Conservation (phyloP, 2,888 invertebrate species). For the Temnothorax unifasciatus region DNA sequence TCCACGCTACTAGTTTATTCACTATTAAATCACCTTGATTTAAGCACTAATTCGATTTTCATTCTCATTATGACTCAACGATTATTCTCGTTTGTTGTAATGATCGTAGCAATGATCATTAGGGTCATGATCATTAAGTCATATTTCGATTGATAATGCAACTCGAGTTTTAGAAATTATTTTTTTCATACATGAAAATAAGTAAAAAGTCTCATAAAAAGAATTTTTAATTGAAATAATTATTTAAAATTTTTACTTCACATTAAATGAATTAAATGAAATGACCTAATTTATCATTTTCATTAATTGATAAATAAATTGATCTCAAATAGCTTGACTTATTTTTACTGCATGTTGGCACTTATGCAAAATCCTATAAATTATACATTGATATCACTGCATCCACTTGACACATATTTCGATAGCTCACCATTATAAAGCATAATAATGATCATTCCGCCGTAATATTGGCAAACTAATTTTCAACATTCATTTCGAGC, state of each 20-base stretch:
- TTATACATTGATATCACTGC: background rate
- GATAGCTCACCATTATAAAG: background rate
- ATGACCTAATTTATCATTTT: background rate
- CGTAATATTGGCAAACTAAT: conserved; percentile 1
- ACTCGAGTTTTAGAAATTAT: background rate
- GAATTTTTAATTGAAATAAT: background rate
- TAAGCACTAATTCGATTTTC: conserved; percentile 30
- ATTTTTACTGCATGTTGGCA: background rate
- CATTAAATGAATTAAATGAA: background rate
- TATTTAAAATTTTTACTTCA: background rate
- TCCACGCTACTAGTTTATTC: conserved; percentile 23
- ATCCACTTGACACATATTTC: conserved; percentile 19
- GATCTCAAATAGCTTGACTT: background rate
- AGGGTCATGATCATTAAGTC: too few relatives aligned
- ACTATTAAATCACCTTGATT: conserved; percentile 42
- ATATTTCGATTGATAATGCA: background rate
- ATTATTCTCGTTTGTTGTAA: conserved; percentile 24
- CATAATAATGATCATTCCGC: background rate
- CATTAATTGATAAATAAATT: background rate
- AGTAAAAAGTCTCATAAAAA: background rate
- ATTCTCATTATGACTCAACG: conserved; percentile 20
- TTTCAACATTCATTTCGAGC: background rate
- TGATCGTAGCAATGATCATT: background rate
- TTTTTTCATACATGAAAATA: background rate
- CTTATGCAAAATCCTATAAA: background rate